Evolutionary conservation across 2,113 vertebrate genomes (phyloP).

Genomic region (Morone chrysops): DNA sequence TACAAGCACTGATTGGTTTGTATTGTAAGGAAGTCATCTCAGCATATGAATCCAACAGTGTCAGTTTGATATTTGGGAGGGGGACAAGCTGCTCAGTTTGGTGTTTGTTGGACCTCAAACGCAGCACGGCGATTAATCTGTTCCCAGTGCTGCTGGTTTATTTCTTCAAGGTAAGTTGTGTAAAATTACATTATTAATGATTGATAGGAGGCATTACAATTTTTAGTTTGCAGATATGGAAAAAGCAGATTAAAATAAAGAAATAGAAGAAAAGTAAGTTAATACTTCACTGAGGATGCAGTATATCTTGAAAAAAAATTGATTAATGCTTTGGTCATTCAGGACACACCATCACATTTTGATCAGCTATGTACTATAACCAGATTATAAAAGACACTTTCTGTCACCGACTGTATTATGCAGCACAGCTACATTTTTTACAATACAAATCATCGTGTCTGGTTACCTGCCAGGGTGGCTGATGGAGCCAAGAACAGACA

Average conservation of each 20-base stretch:
- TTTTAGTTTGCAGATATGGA: background rate
- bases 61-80: background rate
- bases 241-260: background rate
- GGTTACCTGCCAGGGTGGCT: slow-evolving; percentile 26
- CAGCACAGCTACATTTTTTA: slow-evolving; percentile 21
- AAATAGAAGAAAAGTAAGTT: background rate
- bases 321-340: background rate
- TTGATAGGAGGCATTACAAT: background rate
- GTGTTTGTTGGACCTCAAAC: background rate
- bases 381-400: background rate
- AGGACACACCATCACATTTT: background rate
- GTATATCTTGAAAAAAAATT: background rate
- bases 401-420: background rate
- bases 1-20: background rate
- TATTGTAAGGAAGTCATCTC: background rate
- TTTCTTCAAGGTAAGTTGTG: slow-evolving; percentile 12
- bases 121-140: background rate
- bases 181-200: background rate
- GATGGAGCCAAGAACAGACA: slow-evolving; percentile 15
- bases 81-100: background rate
- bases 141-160: slow-evolving; percentile 11
- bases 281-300: no score
- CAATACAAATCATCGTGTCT: background rate
- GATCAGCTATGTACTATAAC: background rate
- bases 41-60: background rate